Evolutionary conservation across 2,797 vertebrate genomes (phyloP).

Genomic region (Protonibea diacanthus): DNA sequence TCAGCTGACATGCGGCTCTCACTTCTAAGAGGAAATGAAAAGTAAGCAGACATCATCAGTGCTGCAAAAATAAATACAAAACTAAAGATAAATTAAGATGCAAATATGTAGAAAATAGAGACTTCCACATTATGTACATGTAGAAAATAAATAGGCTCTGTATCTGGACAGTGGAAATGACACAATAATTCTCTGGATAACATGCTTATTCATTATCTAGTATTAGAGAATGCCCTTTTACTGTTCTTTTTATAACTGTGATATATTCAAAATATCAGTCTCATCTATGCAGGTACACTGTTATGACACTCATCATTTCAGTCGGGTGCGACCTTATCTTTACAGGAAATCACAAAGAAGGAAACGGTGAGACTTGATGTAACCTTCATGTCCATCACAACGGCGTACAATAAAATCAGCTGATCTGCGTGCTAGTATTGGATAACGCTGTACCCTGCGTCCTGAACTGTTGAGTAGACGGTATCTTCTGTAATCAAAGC

Average conservation of each 20-base stretch:
- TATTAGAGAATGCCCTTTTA: neutral
- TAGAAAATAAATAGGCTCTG: neutral
- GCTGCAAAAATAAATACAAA: conserved; percentile 23
- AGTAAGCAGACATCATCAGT: neutral
- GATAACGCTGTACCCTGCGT: conserved; percentile 79
- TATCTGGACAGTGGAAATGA: neutral
- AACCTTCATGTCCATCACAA: neutral
- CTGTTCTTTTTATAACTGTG: conserved; percentile 19
- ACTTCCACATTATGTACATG: neutral
- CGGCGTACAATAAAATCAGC: neutral
- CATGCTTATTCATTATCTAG: neutral
- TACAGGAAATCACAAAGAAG: conserved; percentile 36
- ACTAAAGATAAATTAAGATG: neutral
- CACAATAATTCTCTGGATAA: neutral
- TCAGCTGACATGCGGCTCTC: conserved; percentile 19
- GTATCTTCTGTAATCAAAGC: conserved; percentile 68
- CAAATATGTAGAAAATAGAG: neutral
- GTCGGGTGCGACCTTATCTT: neutral
- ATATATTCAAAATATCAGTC: conserved; percentile 14
- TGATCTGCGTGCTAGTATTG: conserved; percentile 64
- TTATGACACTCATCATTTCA: conserved; percentile 16
- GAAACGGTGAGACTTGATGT: conserved; percentile 21
- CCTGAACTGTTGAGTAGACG: conserved; percentile 74
- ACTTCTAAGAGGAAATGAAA: conserved; percentile 51
- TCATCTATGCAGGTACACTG: neutral